Evolutionary conservation across 2,797 vertebrate species (phyloP).

Genomic region (Austrolebias charrua): DNA sequence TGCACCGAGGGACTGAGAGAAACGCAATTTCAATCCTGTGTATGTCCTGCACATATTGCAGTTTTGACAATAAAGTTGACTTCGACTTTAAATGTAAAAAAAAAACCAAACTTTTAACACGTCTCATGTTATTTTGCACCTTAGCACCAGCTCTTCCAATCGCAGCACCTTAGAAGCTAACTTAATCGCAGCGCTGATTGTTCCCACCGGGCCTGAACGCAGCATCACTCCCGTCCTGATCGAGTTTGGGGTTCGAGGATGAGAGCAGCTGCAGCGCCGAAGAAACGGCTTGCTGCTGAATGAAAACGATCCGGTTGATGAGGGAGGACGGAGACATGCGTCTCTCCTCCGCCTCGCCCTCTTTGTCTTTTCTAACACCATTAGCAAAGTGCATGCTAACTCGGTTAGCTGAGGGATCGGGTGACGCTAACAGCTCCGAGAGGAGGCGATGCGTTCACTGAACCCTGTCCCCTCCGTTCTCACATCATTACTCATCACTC

Average conservation of each 20-base stretch:
- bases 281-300: slow-evolving; percentile 34
- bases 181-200: slow-evolving; percentile 25
- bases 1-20: too few species aligned
- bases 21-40: too few species aligned
- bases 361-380: slow-evolving; percentile 75
- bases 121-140: too few species aligned
- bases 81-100: too few species aligned
- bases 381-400: slow-evolving; percentile 82
- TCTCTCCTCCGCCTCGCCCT: slow-evolving; percentile 61
- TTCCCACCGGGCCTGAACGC: slow-evolving; percentile 50
- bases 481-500: slow-evolving; percentile 55
- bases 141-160: not conserved
- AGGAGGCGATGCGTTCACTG: slow-evolving; percentile 37
- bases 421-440: slow-evolving; percentile 57
- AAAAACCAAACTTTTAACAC: too few species aligned
- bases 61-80: too few species aligned
- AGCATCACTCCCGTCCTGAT: slow-evolving; percentile 34
- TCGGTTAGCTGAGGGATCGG: slow-evolving; percentile 64
- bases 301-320: slow-evolving; percentile 46
- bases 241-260: slow-evolving; percentile 33
- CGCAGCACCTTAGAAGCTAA: slow-evolving; percentile 2
- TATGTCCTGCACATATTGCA: too few species aligned
- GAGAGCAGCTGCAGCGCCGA: slow-evolving; percentile 26
- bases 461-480: slow-evolving; percentile 40
- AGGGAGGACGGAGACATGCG: slow-evolving; percentile 40